Percentiles rank a stretch among this genome's conserved stretches.
These are phyloP conservation scores for Agrilus planipennis DNA, from an alignment of 1,140 invertebrate genomes.

Conservation along the genomic window DNA sequence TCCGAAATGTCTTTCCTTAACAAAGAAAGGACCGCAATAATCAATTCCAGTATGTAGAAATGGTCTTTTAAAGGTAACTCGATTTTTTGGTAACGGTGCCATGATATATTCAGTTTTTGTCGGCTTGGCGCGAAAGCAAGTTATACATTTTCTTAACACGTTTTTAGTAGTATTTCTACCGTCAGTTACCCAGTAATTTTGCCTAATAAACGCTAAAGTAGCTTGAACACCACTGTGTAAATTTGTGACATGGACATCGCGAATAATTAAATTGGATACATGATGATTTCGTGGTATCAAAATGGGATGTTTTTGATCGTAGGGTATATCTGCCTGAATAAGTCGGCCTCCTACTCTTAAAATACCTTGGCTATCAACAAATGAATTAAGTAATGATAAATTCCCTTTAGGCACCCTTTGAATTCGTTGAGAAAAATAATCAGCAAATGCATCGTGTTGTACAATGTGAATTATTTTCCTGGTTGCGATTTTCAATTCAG, in stretches of 20 bases:
- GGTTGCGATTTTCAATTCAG: too few relatives aligned
- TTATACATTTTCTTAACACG: conserved; percentile 10
- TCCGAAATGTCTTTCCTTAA: too few relatives aligned
- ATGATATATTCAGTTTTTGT: conserved; percentile 18
- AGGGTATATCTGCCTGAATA: not conserved
- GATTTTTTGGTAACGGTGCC: conserved; percentile 24
- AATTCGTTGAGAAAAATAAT: too few relatives aligned
- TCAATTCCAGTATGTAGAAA: conserved; percentile 26
- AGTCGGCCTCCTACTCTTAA: not conserved
- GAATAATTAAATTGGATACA: conserved; percentile 14
- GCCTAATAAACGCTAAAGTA: conserved; percentile 9
- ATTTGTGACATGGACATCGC: conserved; percentile 11
- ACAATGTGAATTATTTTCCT: too few relatives aligned
- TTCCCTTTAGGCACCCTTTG: too few relatives aligned
- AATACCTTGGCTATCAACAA: not conserved
- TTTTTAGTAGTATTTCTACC: conserved; percentile 9
- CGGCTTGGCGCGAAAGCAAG: conserved; percentile 9
- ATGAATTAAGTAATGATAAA: too few relatives aligned
- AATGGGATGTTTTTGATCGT: conserved; percentile 15
- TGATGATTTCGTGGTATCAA: conserved; percentile 13
- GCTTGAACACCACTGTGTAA: conserved; percentile 9
- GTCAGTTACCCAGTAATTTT: conserved; percentile 12
- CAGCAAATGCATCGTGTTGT: too few relatives aligned
- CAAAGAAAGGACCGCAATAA: too few relatives aligned
- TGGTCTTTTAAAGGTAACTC: conserved; percentile 17